Base-by-base conservation (phyloP, 2,888 invertebrate species). In the Germaria angustata region DNA sequence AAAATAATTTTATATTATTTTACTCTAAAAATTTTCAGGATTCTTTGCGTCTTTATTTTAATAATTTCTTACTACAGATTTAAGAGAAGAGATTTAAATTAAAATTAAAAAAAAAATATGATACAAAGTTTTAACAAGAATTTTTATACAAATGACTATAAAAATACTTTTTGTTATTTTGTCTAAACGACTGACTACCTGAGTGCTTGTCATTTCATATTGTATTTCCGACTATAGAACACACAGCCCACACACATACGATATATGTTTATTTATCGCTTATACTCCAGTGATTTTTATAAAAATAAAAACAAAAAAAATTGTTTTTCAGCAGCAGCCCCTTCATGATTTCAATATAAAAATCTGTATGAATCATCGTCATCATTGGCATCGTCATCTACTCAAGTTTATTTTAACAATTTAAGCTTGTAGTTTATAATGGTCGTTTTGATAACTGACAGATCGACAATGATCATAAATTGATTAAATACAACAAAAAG, bases 381-480 rank as follows among this genome's bases (percentile, higher is more conserved):
- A 13, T 39, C 68, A 20, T 32, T 55, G 41, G 28, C 41, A 69
- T n/a, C 75, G 59, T 72, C 61, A 46, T 72, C 66, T 66, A 55
- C 53, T 68, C 41, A 72, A 63, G 57, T 76, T 71, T 66, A 66
- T 71, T 57, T 71, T 15, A 66, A 65, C 46, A 75, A 65, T 79
- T 71, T 71, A 66, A 66, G 75, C 65, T 57, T 71, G 79, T 75
- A 61, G 71, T 75, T 77, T 77, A 72, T 81, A 71, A 57, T 77
- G 81, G 75, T 17, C 79, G 66, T 71, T 80, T 76, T 76, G 77
- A 76, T 79, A 82, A 39, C 82, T 76, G 82, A 71, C 79, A 82
- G 82, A 79, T 79, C 82, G 82, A 82, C 79, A 79, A 51, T 65
- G 24, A 65, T 72, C 79, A 79, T 82, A 82, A 82, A 82, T 82